phyloP scores from a whole-genome alignment of 2,113 vertebrate genomes.

The Cepphus grylle region DNA sequence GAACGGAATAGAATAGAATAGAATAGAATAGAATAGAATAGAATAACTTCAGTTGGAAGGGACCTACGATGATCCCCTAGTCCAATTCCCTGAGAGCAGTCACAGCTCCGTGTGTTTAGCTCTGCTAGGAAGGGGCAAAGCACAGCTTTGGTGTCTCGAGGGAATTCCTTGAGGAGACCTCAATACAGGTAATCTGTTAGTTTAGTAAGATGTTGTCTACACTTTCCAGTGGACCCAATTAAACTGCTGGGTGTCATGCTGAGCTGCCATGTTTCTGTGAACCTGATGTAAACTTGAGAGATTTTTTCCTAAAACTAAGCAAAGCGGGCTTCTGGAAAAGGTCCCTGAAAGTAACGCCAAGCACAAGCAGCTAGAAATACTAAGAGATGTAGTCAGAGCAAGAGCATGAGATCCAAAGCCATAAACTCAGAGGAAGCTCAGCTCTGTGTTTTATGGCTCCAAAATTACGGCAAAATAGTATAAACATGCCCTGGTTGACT shows the following conservation, averaged over 20 bases:
- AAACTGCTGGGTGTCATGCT: neutral
- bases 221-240: neutral
- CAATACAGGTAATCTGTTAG: neutral
- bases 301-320: neutral
- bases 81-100: neutral
- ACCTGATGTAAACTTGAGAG: neutral
- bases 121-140: neutral
- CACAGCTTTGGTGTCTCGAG: rapidly evolving
- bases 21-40: neutral
- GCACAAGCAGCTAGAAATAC: neutral
- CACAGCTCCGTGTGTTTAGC: neutral
- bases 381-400: neutral
- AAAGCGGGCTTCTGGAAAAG: neutral
- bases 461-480: neutral
- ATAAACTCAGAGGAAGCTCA: neutral
- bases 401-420: neutral
- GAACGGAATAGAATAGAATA: neutral
- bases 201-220: neutral
- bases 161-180: neutral
- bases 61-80: neutral
- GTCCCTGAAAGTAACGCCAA: neutral
- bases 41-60: neutral
- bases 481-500: neutral
- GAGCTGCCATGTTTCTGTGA: neutral
- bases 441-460: neutral